Evolutionary conservation across 2,888 invertebrate genomes (phyloP).

Genomic region (Poecilus cupreus): DNA sequence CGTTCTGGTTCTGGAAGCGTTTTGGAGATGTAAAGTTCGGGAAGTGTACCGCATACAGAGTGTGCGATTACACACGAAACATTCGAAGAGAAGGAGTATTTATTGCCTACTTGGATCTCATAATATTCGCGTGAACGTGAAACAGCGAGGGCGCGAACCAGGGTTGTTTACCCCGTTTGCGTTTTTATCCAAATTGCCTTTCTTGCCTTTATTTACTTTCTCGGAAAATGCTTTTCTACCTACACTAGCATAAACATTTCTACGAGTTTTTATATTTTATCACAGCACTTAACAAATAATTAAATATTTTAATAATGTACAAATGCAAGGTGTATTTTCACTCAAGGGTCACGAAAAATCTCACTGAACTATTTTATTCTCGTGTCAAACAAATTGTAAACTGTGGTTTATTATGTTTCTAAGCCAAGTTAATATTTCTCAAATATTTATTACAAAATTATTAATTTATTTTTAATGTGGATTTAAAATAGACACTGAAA

Average conservation of each 20-base stretch:
- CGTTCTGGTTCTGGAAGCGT: slow-evolving; percentile 5
- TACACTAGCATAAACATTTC: background rate
- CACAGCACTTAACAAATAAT: too few species aligned
- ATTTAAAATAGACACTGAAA: too few species aligned
- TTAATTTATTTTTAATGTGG: too few species aligned
- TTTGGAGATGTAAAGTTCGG: slow-evolving; percentile 24
- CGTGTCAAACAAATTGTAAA: too few species aligned
- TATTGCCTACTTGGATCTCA: slow-evolving; percentile 31
- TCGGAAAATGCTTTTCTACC: background rate
- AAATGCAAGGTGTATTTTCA: too few species aligned
- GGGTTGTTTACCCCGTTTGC: background rate
- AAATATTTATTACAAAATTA: too few species aligned
- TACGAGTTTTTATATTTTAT: background rate
- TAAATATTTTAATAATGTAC: too few species aligned
- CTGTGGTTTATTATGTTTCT: too few species aligned
- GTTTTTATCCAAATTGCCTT: background rate
- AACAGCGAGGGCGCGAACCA: background rate
- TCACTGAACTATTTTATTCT: too few species aligned
- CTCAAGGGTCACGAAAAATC: too few species aligned
- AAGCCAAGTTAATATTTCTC: too few species aligned
- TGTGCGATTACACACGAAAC: slow-evolving; percentile 2
- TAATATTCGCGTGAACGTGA: background rate
- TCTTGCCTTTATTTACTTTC: background rate
- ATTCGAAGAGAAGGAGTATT: slow-evolving; percentile 5
- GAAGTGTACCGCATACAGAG: slow-evolving; percentile 27